Conservation (phyloP, 2,113 vertebrate genomes). For the Python bivittatus region DNA sequence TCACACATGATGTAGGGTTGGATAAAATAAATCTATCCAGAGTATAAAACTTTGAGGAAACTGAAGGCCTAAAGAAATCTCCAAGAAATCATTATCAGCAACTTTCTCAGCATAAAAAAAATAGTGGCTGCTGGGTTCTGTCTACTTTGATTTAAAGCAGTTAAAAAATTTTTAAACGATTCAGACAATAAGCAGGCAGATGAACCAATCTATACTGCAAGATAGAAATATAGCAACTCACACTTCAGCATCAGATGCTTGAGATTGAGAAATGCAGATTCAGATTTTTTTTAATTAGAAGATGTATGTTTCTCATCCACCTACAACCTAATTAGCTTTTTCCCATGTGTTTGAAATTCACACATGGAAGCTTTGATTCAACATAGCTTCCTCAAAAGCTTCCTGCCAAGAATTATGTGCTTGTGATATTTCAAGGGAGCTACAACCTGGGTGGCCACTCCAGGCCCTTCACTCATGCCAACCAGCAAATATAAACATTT, state of each 20-base stretch:
- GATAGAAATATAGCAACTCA: not conserved
- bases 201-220: not conserved
- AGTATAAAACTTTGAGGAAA: not conserved
- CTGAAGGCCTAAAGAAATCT: not conserved
- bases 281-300: not conserved
- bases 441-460: conserved; percentile 23
- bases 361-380: conserved; percentile 1
- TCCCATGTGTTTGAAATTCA: not conserved
- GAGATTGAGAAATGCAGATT: not conserved
- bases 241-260: not conserved
- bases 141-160: not conserved
- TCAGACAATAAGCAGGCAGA: not conserved
- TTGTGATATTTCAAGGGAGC: conserved; percentile 26
- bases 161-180: not conserved
- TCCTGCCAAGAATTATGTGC: conserved; percentile 11
- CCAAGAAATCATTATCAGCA: not conserved
- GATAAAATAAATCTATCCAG: not conserved
- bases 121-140: not conserved
- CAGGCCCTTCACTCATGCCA: conserved; percentile 31
- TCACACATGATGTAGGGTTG: not conserved
- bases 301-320: not conserved
- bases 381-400: conserved; percentile 6
- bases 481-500: conserved; percentile 26
- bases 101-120: not conserved
- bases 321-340: not conserved